A percentile compares a stretch with the other conserved stretches of the same genome.
Conservation (phyloP, 2,888 invertebrate species). For the Eupsilia transversa region DNA sequence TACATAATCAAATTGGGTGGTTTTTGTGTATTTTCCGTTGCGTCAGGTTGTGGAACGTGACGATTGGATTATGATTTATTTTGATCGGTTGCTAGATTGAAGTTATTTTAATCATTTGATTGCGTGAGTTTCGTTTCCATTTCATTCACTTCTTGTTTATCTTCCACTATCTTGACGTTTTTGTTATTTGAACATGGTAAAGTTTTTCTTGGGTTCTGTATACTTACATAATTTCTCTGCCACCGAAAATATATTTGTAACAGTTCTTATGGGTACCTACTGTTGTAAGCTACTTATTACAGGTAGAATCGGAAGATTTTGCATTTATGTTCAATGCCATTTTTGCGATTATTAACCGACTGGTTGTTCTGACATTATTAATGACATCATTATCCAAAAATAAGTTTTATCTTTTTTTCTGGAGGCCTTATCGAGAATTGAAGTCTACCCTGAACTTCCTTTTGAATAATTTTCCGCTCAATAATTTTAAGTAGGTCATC, state of each 20-base stretch:
- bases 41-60: neutral
- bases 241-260: neutral
- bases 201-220: neutral
- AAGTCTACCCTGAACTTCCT: neutral
- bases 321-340: neutral
- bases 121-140: neutral
- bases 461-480: neutral
- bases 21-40: constrained; percentile 40
- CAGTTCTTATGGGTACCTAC: neutral
- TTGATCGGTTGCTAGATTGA: neutral
- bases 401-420: neutral
- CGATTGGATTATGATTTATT: constrained; percentile 8
- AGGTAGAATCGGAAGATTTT: neutral
- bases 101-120: neutral
- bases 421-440: neutral
- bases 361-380: neutral
- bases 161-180: neutral
- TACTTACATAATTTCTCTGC: neutral
- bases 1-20: constrained; percentile 52
- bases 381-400: neutral
- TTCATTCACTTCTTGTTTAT: constrained; percentile 3
- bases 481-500: constrained; percentile 6
- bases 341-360: neutral
- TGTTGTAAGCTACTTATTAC: neutral
- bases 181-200: neutral